Base-by-base conservation (phyloP, 2,888 invertebrate genomes). In the Timandra comae region DNA sequence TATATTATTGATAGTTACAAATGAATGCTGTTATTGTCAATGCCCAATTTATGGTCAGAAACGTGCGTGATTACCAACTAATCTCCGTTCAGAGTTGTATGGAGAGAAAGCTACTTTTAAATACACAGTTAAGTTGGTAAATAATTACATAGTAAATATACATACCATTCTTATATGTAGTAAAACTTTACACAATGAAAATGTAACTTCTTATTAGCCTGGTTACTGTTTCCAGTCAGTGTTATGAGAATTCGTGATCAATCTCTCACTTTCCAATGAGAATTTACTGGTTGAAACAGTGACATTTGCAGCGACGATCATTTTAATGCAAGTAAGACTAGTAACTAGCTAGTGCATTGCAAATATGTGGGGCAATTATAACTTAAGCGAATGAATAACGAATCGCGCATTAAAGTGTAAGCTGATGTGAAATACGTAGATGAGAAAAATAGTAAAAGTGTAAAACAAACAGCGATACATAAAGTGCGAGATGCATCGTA, bases 221-320 rank as follows among this genome's bases (percentile, higher is more conserved):
- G 63, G 61, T 72, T 72, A 69, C 59, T 59, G 60, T 66, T 6
- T 16, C 6, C 16, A 60, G 59, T 63, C 57, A 58, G 52, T 56
- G 59, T 66, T n/a, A 65, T 65, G 59, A 53, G 56, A 66, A 54
- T 60, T 69, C 70, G 73, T 68, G 69, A 67, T 59, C 56, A 63
- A 65, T 65, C 65, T 61, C 65, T 70, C 62, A 65, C 68, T 69
- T 71, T 76, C 72, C 55, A 68, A 66, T 64, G 60, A 68, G 70
- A 74, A 69, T 70, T 67, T 70, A 65, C 63, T 64, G 58, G 63
- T 63, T 63, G 52, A 59, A 60, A 61, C 56, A 54, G 63, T 64
- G 69, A 67, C 64, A 63, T 65, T 63, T 59, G 57, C 57, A 41
- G 60, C 52, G 53, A 54, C 51, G 47, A 56, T 52, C 55, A 58